These are phyloP conservation scores for Axinella damicornis DNA, from an alignment of 37 sponge, comb jelly and placozoan genomes.

Conservation along the genomic window DNA sequence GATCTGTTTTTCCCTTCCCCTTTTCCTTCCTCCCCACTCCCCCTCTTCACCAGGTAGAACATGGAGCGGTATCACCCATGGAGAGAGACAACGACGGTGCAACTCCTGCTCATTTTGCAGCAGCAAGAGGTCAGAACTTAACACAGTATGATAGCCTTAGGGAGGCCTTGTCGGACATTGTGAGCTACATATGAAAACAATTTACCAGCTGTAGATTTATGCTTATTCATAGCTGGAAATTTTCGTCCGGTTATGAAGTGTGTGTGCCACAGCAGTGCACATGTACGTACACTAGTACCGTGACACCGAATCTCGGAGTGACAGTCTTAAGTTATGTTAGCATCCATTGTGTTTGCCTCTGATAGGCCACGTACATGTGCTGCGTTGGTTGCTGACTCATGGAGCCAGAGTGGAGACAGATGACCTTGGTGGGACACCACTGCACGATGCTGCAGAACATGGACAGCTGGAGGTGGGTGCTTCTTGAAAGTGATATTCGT, in stretches of 20 bases:
- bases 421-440: constrained; percentile 83
- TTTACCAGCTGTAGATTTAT: no score
- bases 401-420: constrained; percentile 59
- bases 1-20: no score
- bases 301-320: no score
- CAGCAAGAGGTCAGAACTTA: constrained; percentile 68
- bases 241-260: no score
- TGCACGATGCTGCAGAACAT: constrained; percentile 90
- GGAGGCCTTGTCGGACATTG: no score
- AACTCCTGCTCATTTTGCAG: constrained; percentile 83
- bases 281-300: no score
- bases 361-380: constrained; percentile 43
- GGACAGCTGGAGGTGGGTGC: constrained; percentile 66
- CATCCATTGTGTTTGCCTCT: constrained; percentile 2
- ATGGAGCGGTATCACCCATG: constrained; percentile 51
- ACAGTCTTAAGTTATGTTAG: no score
- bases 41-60: constrained; percentile 34
- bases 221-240: no score
- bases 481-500: no score
- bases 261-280: no score
- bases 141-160: no score
- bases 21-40: neutral
- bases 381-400: constrained; percentile 63
- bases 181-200: no score
- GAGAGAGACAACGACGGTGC: constrained; percentile 86